Conservation (phyloP, 2,113 vertebrate species). For the Gnathonemus longibarbis region DNA sequence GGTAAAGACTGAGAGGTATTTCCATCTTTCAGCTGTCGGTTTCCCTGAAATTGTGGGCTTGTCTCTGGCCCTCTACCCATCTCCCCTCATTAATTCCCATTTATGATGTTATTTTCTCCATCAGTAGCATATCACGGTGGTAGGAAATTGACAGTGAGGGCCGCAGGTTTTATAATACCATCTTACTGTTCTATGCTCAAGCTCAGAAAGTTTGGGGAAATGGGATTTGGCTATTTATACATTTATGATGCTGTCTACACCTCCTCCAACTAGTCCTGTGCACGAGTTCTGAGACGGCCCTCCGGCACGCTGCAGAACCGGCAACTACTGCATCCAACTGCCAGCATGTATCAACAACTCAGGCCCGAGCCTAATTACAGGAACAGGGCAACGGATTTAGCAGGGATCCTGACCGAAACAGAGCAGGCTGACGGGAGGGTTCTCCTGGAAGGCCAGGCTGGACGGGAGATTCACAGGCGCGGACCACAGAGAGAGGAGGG, state of each 20-base stretch:
- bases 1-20: neutral
- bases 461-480: constrained; percentile 3
- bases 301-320: neutral
- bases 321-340: neutral
- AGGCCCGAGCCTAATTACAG: constrained; percentile 12
- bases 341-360: constrained; percentile 15
- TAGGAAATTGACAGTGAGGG: neutral
- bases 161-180: neutral
- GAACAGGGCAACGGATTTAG: constrained; percentile 15
- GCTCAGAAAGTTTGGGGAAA: neutral
- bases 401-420: constrained; percentile 5
- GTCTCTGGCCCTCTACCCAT: neutral
- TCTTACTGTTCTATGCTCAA: neutral
- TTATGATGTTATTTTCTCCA: neutral
- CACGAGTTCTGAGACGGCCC: neutral
- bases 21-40: neutral
- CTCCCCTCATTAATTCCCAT: neutral
- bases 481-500: constrained; percentile 7
- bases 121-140: neutral
- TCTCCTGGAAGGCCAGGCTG: constrained; percentile 12
- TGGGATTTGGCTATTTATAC: neutral
- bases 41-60: neutral
- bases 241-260: neutral
- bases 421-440: constrained; percentile 6
- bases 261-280: neutral